phyloP scores from a whole-genome alignment of 2,797 vertebrate species.

The Craterocephalus amniculus region DNA sequence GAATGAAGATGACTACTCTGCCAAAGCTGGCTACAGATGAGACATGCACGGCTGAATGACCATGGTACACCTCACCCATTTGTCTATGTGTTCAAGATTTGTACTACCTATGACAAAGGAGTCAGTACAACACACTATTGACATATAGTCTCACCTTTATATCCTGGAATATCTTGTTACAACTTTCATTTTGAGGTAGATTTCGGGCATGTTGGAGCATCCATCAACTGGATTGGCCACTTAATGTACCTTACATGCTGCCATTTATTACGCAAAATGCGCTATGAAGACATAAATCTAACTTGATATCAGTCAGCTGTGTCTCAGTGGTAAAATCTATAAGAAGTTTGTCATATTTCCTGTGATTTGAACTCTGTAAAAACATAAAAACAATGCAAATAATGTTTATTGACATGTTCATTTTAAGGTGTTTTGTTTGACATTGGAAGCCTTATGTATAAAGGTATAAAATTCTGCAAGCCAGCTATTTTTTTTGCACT shows the following conservation, averaged over 20 bases:
- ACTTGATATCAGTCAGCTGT: constrained; percentile 43
- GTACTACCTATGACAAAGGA: constrained; percentile 80
- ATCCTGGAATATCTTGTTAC: constrained; percentile 70
- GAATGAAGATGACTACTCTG: constrained; percentile 88
- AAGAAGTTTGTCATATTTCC: constrained; percentile 11
- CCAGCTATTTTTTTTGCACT: constrained; percentile 50
- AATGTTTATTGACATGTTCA: constrained; percentile 17
- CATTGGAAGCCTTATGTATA: constrained; percentile 39
- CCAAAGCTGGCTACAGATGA: constrained; percentile 87
- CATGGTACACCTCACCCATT: constrained; percentile 81
- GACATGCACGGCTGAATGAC: constrained; percentile 84
- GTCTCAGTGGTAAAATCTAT: constrained; percentile 44
- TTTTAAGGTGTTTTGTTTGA: constrained; percentile 55
- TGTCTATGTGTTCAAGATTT: constrained; percentile 85
- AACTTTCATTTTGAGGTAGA: constrained; percentile 67
- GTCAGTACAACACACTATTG: constrained; percentile 74
- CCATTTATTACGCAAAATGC: constrained; percentile 59
- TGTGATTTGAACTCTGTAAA: constrained; percentile 12
- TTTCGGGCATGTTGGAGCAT: constrained; percentile 64
- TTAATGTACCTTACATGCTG: constrained; percentile 57
- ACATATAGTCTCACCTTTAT: constrained; percentile 75
- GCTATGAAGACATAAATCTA: constrained; percentile 42
- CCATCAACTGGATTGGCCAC: constrained; percentile 65
- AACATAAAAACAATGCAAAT: not conserved
- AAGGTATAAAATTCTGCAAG: constrained; percentile 51